Base-by-base conservation (phyloP, 2,797 vertebrate species). In the Pipistrellus pygmaeus region DNA sequence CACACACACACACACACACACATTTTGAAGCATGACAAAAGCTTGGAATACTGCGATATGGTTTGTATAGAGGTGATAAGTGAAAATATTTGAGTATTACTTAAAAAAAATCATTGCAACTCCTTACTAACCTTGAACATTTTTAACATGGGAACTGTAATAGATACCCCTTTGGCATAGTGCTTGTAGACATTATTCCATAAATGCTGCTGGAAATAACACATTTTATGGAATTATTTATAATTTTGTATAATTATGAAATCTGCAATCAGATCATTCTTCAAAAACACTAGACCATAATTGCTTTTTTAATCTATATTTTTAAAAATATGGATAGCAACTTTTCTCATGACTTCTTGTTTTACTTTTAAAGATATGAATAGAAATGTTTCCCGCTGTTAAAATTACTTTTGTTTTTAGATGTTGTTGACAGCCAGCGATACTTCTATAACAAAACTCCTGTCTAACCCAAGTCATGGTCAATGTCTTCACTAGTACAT, bases 111-210 rank as follows among this genome's bases (percentile, higher is more conserved):
- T 44, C 21, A 46, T 14, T 38, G 11, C 20, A 78, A 30, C 6
- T 21, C 9, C 32, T 46, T 69, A 27, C n/a, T 51, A 64, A 88
- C 4, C 46, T 73, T 14, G 15, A 84, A 81, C 73, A 11, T 88
- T 73, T 15, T 32, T 44, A 32, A 86, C 5, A 5, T 17, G 73
- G 15, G 32, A 21, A 21, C n/a, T 27, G 3, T 69, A 41, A 32
- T 2, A 0, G 4, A 55, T 35, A 6, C 0, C 4, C 0, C 0
- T 11, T 6, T 80, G 38, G 3, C 46, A 48, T 12, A 68, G 8
- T 5, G 27, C 27, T 48, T 57, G 55, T 21, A 72, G 18, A 35
- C 8, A 51, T 38, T 48, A 30, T 35, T 64, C 13, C 13, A 32
- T 38, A 83, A 73, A 57, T 44, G 21, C 30, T 64, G 46, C 30